Evolutionary conservation across 1,140 invertebrate genomes (phyloP).

Genomic region (Bursaphelenchus mucronatus): DNA sequence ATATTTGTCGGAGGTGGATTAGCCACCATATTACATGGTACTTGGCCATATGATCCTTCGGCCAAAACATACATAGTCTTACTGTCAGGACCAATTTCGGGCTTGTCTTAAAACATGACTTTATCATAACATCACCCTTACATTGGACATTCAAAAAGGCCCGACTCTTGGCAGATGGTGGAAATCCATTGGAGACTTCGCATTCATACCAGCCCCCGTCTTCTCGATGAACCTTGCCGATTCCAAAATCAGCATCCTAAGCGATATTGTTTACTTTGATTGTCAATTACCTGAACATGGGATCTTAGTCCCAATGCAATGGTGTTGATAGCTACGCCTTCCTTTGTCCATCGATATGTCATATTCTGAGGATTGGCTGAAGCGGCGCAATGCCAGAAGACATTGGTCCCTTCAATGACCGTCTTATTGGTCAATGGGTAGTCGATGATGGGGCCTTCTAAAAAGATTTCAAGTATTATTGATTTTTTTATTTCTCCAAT

Average conservation of each 20-base stretch:
- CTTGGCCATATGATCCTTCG: conserved; percentile 23
- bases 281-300: conserved; percentile 35
- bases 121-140: conserved; percentile 30
- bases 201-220: conserved; percentile 51
- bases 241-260: conserved; percentile 54
- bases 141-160: conserved; percentile 53
- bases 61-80: conserved; percentile 35
- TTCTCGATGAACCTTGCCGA: conserved; percentile 33
- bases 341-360: conserved; percentile 43
- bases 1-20: conserved; percentile 45
- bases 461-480: conserved; percentile 7
- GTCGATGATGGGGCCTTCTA: conserved; percentile 19
- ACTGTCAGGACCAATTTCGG: conserved; percentile 38
- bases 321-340: conserved; percentile 32
- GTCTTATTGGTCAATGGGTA: conserved; percentile 47
- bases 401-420: conserved; percentile 45
- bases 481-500: conserved; percentile 10
- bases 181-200: conserved; percentile 36
- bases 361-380: conserved; percentile 30
- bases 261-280: conserved; percentile 22
- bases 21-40: conserved; percentile 46
- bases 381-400: conserved; percentile 54
- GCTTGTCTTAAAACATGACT: conserved; percentile 46
- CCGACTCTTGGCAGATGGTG: conserved; percentile 23
- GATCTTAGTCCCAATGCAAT: conserved; percentile 36